Conservation (phyloP, 1,140 invertebrate genomes). For the Drosophila orena region DNA sequence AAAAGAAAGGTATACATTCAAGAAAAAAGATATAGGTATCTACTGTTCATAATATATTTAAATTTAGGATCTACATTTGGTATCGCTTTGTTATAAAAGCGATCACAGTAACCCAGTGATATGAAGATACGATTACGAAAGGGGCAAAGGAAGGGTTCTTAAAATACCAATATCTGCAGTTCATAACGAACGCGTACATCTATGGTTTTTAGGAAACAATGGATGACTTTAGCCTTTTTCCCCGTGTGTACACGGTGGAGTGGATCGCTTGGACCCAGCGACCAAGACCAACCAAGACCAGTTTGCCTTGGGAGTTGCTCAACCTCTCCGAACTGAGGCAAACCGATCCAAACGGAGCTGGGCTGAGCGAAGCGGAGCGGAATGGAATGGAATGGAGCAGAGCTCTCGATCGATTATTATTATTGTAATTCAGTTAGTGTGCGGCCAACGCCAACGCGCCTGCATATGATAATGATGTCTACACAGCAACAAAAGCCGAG, state of each 20-base stretch:
- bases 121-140: too few relatives aligned
- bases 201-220: neutral
- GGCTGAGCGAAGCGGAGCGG: constrained; percentile 4
- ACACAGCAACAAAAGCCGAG: constrained; percentile 15
- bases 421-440: constrained; percentile 75
- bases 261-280: constrained; percentile 31
- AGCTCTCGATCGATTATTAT: constrained; percentile 64
- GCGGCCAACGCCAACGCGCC: constrained; percentile 62
- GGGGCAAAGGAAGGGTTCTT: neutral
- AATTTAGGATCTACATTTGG: neutral
- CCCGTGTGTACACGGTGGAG: constrained; percentile 5
- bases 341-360: constrained; percentile 14
- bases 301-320: constrained; percentile 77
- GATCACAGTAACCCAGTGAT: neutral
- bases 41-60: too few relatives aligned
- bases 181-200: too few relatives aligned
- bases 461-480: constrained; percentile 35
- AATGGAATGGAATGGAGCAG: constrained; percentile 17
- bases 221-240: neutral
- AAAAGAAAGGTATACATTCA: too few relatives aligned
- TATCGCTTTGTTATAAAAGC: neutral
- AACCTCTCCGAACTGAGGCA: constrained; percentile 46
- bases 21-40: too few relatives aligned
- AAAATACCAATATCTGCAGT: neutral
- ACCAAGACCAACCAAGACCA: constrained; percentile 47